Conservation (phyloP, 2,888 invertebrate genomes). For the Eubasilissa splendida region DNA sequence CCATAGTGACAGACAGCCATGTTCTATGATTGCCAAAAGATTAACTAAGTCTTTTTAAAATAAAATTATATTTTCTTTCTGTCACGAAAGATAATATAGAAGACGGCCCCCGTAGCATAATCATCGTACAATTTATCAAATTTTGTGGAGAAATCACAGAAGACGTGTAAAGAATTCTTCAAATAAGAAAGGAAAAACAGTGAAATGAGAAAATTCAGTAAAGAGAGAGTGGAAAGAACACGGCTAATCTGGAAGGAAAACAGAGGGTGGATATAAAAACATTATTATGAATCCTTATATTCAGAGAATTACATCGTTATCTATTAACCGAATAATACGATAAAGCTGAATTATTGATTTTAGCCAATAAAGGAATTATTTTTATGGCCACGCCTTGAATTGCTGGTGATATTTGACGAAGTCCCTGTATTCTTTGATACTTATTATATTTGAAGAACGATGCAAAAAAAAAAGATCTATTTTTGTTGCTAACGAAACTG, state of each 20-base stretch:
- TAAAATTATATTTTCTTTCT: too few relatives aligned
- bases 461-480: too few relatives aligned
- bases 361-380: background rate
- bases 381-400: background rate
- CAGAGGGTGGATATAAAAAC: constrained; percentile 14
- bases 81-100: too few relatives aligned
- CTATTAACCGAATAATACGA: background rate
- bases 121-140: constrained; percentile 13
- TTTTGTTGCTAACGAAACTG: too few relatives aligned
- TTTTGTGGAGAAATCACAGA: constrained; percentile 14
- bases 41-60: too few relatives aligned
- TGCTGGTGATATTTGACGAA: too few relatives aligned
- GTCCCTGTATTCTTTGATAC: too few relatives aligned
- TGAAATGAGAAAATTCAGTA: background rate
- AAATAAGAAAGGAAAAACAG: background rate
- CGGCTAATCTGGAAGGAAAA: constrained; percentile 15
- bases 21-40: too few relatives aligned
- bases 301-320: background rate
- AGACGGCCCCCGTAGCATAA: background rate
- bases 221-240: background rate
- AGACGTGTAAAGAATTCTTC: constrained; percentile 28
- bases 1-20: too few relatives aligned
- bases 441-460: too few relatives aligned
- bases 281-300: background rate
- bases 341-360: background rate